Conservation (phyloP, 2,797 vertebrate genomes). For the Pitangus sulphuratus region DNA sequence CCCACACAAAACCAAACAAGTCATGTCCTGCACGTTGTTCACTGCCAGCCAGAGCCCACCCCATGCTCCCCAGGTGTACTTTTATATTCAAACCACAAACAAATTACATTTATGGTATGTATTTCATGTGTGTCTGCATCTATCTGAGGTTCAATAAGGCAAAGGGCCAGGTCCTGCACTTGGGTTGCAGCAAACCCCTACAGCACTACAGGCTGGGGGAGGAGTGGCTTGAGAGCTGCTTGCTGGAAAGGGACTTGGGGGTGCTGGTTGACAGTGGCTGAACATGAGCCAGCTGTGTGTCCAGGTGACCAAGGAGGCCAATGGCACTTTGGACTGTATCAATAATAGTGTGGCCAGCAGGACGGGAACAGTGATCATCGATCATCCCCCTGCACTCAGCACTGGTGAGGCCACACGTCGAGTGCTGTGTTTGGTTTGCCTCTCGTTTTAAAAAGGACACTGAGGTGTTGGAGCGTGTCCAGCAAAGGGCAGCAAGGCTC, state of each 20-base stretch:
- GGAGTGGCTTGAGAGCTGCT: background rate
- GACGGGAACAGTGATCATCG: background rate
- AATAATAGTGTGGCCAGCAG: background rate
- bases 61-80: rapidly evolving
- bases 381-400: background rate
- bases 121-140: background rate
- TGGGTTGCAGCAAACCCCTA: background rate
- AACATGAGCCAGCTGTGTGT: background rate
- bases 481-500: background rate
- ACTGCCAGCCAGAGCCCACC: rapidly evolving
- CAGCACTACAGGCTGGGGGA: background rate
- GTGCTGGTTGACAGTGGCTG: background rate
- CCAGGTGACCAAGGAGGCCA: background rate
- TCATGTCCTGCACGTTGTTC: rapidly evolving
- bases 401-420: background rate
- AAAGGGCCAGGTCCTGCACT: too few species aligned
- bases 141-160: background rate
- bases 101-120: background rate
- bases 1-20: background rate
- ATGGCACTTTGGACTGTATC: background rate
- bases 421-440: too few species aligned
- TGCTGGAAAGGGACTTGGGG: background rate
- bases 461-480: background rate
- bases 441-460: background rate
- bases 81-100: background rate